Evolutionary conservation across 2,888 invertebrate species (phyloP).

Genomic region (Seira musarum): DNA sequence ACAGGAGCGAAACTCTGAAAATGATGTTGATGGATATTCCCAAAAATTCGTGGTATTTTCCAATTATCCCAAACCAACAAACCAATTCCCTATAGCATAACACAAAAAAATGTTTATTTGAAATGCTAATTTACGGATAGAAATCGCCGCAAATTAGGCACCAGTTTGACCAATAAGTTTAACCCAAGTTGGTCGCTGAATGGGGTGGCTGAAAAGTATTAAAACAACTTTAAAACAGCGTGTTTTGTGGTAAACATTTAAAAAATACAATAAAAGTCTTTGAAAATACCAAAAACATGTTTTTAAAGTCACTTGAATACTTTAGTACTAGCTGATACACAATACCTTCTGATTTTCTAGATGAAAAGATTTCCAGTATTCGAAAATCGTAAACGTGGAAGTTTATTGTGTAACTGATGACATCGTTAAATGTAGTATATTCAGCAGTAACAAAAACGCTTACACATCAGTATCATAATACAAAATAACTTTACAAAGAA

Average conservation of each 20-base stretch:
- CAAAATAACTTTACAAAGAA: slow-evolving; percentile 1
- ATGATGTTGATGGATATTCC: too few species aligned
- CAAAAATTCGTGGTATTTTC: too few species aligned
- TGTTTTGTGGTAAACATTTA: slow-evolving; percentile 16
- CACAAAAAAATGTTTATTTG: too few species aligned
- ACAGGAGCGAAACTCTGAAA: too few species aligned
- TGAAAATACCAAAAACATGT: slow-evolving; percentile 16
- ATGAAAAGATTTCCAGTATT: too few species aligned
- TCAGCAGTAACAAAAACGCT: not conserved
- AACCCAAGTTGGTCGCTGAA: not conserved
- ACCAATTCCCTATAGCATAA: too few species aligned
- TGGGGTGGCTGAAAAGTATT: not conserved
- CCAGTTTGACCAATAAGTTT: not conserved
- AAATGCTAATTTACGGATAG: not conserved
- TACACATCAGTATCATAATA: too few species aligned
- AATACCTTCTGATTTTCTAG: too few species aligned
- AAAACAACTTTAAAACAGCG: slow-evolving; percentile 3
- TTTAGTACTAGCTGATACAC: too few species aligned
- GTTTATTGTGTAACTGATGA: slow-evolving; percentile 1
- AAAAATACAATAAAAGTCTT: not conserved
- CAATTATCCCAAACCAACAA: too few species aligned
- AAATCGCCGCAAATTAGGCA: not conserved
- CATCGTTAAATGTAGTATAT: not conserved
- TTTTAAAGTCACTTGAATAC: not conserved
- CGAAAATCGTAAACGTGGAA: slow-evolving; percentile 7